Evolutionary conservation across 2,797 vertebrate genomes (phyloP), one percentile per base, ranked within the genome.

Genomic region (Aphelocoma californica): DNA sequence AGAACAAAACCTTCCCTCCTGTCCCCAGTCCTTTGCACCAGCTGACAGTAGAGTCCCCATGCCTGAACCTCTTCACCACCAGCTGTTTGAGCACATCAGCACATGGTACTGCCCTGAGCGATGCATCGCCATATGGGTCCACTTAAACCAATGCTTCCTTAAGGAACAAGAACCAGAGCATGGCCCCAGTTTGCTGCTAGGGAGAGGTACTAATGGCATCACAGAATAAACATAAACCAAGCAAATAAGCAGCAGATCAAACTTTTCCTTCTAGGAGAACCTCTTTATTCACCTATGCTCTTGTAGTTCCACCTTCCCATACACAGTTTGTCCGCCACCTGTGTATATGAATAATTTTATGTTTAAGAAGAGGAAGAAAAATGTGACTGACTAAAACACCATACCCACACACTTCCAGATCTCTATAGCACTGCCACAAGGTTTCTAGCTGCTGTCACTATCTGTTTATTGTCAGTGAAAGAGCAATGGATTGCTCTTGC

Each of bases 401-500:
- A 60, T 31, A 50, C 7, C 29, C 64, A 17, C 72, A 42, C 8
- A 4, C 50, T 81, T 38, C 17, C 11, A 9, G 70, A 65, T 90
- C 79, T 81, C 54, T 42, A 10, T 0, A 74, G 58, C 74, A 64
- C 50, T 56, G 50, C 4, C 4, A 86, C 51, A 38, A 83, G 72
- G 75, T 85, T 97, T 92, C 80, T 48, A 88, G 90, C 88, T 81
- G 84, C 72, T 95, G 94, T 96, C 73, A 53, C 78, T 88, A 29
- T 70, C 47, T 70, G 53, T 71, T 94, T 81, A 91, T 81, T 86
- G 93, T 61, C 93, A 87, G 86, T 31, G 73, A 90, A 93, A 87
- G 80, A 96, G 93, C 75, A 91, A 90, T 3, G 64, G 86, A 96
- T 96, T 94, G 91, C 89, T 84, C 92, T 77, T 91, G 64, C 64